Base-by-base conservation (phyloP, 2,888 invertebrate genomes). In the Kuschelorhynchus macadamiae region DNA sequence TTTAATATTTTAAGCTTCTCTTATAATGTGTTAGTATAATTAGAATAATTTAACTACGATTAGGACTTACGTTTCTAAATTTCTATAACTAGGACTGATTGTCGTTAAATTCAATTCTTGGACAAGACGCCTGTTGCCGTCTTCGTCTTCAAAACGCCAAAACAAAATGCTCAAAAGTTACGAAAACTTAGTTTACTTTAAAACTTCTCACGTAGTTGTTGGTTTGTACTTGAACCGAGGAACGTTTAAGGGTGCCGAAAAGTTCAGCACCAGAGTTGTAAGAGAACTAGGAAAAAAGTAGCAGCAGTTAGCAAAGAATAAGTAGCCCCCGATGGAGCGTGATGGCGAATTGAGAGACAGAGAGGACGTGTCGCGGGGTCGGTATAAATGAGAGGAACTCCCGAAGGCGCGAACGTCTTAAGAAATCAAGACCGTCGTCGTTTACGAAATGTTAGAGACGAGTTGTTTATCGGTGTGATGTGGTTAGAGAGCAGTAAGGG, bases 101-200 rank as follows among this genome's bases (percentile, higher is more conserved):
- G 83, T 83, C 83, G 78, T 78, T 74, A 74, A 71, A 62, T 70
- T 70, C 70, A 82, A 83, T 83, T 83, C 83, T 83, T 83, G 83
- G 83, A 83, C 83, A 82, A 81, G 82, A 81, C 81, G 77, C 75
- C 73, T 81, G 80, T 77, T 76, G 76, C 76, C 80, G 79, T 76
- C 79, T 78, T 78, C 77, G 79, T 77, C 79, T 77, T 77, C 72
- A 76, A 80, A 82, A 81, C 78, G 79, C 75, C 76, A 79, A 82
- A 79, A 80, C 65, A 59, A 71, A 70, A 63, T 61, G 67, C 57
- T 65, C 56, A 71, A 67, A 63, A 70, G 68, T 72, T 75, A 75
- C 75, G 75, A 74, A 77, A 76, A 76, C 71, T 73, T 65, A 69
- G 44, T 36, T 67, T 49, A 49, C 47, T 61, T 59, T 52, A 56